Base-by-base conservation (phyloP, 2,888 invertebrate genomes). In the Arrhopalites spinosus region DNA sequence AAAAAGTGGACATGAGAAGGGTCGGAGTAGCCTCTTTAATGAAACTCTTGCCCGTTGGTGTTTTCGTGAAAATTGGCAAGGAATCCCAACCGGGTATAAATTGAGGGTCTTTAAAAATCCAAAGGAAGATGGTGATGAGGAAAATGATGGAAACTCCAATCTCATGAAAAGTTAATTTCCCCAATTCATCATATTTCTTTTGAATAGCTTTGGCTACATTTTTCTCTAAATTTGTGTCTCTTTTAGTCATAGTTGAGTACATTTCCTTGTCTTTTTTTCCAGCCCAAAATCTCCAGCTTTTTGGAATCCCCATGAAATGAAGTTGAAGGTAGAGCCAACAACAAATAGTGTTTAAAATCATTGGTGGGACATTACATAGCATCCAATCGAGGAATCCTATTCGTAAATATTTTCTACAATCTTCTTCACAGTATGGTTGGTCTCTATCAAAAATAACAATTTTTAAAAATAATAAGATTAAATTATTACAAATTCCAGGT, bases 81-180 rank as follows among this genome's bases (percentile, higher is more conserved):
- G 78, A 64, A 36, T 82, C 93, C 95, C 96, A 96, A 1, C 96
- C 96, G 0, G 88, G 87, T 83, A 95, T 91, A 85, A 96, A 93
- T 78, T 94, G 93, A 0, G 96, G 96, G 78, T 91, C 91, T 67
- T 96, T 89, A 85, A 95, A 93, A 85, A 96, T 93, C 91, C 96
- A 97, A 83, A 96, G 88, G 72, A 92, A 84, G 17, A 96, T 92
- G 8, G 95, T 91, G 13, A 91, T 80, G 30, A 92, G 85, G 85
- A 97, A 97, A 27, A 75, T 50, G 23, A 73, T 8, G 15, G 45
- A 27, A 8, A 93, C 91, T 70, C 89, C 87, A 85, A 77, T 78
- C 86, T 95, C 94, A 81, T 94, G 93, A 87, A 91, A 91, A 17
- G 89, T 89, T 85, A 93, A 89, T 0, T 91, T 91, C 50, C 95